phyloP scores from a whole-genome alignment of 2,113 vertebrate species.

The Oryzias melastigma region DNA sequence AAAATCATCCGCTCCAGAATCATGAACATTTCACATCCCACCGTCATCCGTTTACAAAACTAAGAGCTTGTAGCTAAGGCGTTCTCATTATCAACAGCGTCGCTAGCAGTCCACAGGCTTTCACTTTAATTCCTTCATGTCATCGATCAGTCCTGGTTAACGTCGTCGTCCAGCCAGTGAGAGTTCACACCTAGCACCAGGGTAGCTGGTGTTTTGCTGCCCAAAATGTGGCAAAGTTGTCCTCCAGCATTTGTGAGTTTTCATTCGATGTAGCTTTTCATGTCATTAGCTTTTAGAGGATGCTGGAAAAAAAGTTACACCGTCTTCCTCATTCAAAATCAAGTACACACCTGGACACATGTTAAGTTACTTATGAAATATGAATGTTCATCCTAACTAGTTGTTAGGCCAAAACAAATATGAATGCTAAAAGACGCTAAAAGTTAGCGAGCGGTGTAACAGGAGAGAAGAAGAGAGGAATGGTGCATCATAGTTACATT shows the following conservation, averaged over 20 bases:
- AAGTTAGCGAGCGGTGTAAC: constrained; percentile 39
- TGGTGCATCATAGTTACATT: constrained; percentile 56
- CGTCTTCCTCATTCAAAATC: constrained; percentile 40
- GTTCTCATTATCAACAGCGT: not conserved
- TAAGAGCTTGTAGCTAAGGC: constrained; percentile 8
- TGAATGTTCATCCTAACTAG: constrained; percentile 46
- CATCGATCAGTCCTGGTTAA: constrained; percentile 14
- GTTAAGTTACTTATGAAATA: constrained; percentile 70
- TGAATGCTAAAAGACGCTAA: constrained; percentile 52
- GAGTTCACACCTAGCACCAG: constrained; percentile 54
- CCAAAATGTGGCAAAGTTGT: not conserved
- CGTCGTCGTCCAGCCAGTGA: constrained; percentile 17
- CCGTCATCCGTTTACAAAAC: constrained; percentile 35
- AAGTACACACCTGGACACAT: constrained; percentile 42
- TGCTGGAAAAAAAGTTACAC: constrained; percentile 14
- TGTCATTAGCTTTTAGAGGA: constrained; percentile 18
- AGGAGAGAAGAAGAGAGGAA: constrained; percentile 40
- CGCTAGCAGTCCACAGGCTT: not conserved
- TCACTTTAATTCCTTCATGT: constrained; percentile 11
- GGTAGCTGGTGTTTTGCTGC: constrained; percentile 11
- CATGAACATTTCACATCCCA: constrained; percentile 33
- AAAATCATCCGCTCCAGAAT: constrained; percentile 53
- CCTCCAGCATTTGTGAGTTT: constrained; percentile 1
- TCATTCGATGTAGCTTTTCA: constrained; percentile 31
- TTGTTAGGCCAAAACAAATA: constrained; percentile 23